phyloP scores from a whole-genome alignment of 2,797 vertebrate species.

The Neomorphus geoffroyi region DNA sequence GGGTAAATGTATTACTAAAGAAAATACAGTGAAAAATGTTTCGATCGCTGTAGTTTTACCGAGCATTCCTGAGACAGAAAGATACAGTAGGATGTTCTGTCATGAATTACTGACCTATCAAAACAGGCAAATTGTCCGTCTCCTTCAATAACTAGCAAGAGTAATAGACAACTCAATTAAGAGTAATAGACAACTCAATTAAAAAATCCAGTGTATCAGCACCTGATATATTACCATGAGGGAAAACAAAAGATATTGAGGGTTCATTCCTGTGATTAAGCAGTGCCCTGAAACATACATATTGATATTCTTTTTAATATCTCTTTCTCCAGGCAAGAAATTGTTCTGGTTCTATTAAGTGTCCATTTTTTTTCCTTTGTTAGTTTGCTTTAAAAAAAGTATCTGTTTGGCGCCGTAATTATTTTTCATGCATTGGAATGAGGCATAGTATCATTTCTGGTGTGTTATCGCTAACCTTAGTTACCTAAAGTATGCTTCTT shows the following conservation, averaged over 20 bases:
- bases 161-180: background rate
- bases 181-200: background rate
- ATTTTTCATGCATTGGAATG: background rate
- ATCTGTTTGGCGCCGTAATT: background rate
- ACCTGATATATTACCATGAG: background rate
- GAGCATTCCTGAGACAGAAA: background rate
- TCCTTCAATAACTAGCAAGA: background rate
- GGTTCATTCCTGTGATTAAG: background rate
- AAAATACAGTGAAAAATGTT: constrained; percentile 71
- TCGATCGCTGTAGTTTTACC: constrained; percentile 2
- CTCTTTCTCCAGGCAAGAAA: background rate
- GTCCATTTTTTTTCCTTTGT: background rate
- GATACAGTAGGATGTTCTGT: background rate
- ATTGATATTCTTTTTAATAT: background rate
- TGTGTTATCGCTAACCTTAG: background rate
- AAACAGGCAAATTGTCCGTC: background rate
- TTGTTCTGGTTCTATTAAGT: background rate
- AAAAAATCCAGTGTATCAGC: background rate
- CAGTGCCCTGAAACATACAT: background rate
- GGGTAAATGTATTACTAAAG: constrained; percentile 88
- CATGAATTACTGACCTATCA: background rate
- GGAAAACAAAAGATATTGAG: background rate
- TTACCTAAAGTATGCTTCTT: background rate
- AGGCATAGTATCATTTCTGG: background rate
- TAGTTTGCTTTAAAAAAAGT: background rate